These are phyloP conservation scores for Nasonia oneida DNA, from an alignment of 2,888 invertebrate genomes.

Conservation along the genomic window DNA sequence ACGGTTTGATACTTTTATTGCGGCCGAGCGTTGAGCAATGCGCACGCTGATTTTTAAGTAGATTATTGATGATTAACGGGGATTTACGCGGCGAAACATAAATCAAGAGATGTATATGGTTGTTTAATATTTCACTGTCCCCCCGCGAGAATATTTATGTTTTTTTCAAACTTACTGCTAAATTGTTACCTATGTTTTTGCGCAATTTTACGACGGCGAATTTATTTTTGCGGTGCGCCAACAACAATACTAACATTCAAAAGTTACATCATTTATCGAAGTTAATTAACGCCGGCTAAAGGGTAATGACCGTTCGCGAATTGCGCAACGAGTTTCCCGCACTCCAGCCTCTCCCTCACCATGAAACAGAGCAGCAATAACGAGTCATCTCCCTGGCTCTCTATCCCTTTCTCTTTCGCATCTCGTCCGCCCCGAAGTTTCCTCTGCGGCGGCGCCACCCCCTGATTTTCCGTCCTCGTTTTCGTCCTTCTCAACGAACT, in stretches of 20 bases:
- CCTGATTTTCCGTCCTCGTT: constrained; percentile 45
- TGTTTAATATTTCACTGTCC: not conserved
- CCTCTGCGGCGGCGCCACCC: not conserved
- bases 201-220: not conserved
- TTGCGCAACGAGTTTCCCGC: not conserved
- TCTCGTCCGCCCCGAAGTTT: not conserved
- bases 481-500: not conserved
- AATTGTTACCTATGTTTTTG: not conserved
- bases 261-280: not conserved
- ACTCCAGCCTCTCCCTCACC: not conserved
- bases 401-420: not conserved
- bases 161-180: not conserved
- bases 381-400: not conserved
- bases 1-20: not conserved
- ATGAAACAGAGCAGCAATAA: not conserved
- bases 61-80: not conserved
- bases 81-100: not conserved
- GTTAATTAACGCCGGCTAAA: constrained; percentile 5
- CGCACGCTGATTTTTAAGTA: not conserved
- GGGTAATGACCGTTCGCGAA: constrained; percentile 2
- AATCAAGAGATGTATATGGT: not conserved
- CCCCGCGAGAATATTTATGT: not conserved
- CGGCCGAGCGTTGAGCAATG: not conserved
- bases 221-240: not conserved
- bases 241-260: not conserved